Conservation (phyloP, 2,113 vertebrate species). For the Phycodurus eques region DNA sequence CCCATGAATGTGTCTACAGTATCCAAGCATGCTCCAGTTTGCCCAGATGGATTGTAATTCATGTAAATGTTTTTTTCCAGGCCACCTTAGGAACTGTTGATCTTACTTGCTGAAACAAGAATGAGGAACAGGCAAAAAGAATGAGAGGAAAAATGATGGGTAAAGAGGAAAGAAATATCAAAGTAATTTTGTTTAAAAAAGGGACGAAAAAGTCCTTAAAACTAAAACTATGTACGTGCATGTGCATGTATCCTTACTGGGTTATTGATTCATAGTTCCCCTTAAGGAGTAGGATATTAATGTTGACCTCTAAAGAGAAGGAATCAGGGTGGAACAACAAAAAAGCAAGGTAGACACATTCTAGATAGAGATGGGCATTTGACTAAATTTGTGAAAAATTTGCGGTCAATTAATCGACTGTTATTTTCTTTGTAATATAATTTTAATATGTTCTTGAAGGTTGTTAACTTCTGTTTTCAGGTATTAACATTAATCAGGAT, state of each 20-base stretch:
- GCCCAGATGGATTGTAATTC: slow-evolving; percentile 13
- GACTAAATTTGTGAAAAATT: too few species aligned
- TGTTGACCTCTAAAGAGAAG: too few species aligned
- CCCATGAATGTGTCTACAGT: slow-evolving; percentile 3
- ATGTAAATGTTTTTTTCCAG: neutral
- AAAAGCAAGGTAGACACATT: too few species aligned
- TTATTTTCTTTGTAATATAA: too few species aligned
- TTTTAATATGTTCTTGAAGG: too few species aligned
- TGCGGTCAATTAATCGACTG: too few species aligned
- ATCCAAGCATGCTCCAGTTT: slow-evolving; percentile 1
- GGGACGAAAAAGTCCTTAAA: neutral
- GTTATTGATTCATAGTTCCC: slow-evolving; percentile 57
- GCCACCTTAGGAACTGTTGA: neutral
- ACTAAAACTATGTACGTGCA: slow-evolving; percentile 3
- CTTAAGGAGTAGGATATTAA: slow-evolving; percentile 51
- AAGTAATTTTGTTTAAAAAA: neutral
- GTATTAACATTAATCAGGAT: too few species aligned
- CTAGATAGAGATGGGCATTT: too few species aligned
- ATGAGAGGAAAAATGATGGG: neutral
- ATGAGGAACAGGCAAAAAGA: neutral
- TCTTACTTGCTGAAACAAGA: neutral
- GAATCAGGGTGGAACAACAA: too few species aligned
- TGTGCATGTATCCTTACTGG: neutral
- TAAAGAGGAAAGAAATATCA: slow-evolving; percentile 8
- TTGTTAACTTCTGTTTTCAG: too few species aligned